A percentile compares a stretch with the other conserved stretches of the same genome.
These are phyloP conservation scores for Pegea sp. DNA, from an alignment of 23 tunicate species.

Conservation along the genomic window DNA sequence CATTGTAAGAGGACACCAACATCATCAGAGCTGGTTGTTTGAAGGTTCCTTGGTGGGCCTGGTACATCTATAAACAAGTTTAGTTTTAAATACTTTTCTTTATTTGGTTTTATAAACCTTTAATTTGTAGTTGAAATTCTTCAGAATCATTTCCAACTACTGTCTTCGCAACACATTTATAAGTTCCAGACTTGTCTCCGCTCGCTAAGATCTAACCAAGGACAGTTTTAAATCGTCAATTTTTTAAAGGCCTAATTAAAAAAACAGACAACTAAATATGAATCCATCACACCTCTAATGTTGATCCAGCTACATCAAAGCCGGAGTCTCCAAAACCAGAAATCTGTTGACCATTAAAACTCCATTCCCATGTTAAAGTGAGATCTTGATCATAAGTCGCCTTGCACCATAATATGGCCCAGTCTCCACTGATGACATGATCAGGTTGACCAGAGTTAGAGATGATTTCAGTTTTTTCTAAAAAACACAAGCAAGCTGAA, in stretches of 20 bases:
- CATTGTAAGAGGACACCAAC: neutral
- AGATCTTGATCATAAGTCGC: slow-evolving; percentile 9
- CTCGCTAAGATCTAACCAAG: neutral
- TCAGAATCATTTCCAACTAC: slow-evolving; percentile 10
- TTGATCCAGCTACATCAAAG: slow-evolving; percentile 2
- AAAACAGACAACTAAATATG: too few species aligned
- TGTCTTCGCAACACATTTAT: slow-evolving; percentile 20
- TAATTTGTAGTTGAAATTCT: neutral
- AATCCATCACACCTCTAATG: slow-evolving; percentile 5
- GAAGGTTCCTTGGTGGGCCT: slow-evolving; percentile 1
- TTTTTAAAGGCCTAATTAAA: too few species aligned
- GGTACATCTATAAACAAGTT: slow-evolving; percentile 5
- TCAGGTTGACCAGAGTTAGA: too few species aligned
- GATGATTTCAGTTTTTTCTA: too few species aligned
- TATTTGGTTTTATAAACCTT: neutral
- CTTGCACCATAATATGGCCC: slow-evolving; percentile 5
- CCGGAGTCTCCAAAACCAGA: neutral
- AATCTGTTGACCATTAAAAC: slow-evolving; percentile 2
- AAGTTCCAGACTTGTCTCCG: slow-evolving; percentile 16
- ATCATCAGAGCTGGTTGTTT: neutral
- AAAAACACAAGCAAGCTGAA: too few species aligned
- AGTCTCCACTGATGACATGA: slow-evolving; percentile 6
- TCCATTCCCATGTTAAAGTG: slow-evolving; percentile 18
- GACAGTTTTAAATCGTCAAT: too few species aligned
- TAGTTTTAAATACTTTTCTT: neutral